Base-by-base conservation (phyloP, 2,797 vertebrate genomes). In the Cynopterus sphinx region DNA sequence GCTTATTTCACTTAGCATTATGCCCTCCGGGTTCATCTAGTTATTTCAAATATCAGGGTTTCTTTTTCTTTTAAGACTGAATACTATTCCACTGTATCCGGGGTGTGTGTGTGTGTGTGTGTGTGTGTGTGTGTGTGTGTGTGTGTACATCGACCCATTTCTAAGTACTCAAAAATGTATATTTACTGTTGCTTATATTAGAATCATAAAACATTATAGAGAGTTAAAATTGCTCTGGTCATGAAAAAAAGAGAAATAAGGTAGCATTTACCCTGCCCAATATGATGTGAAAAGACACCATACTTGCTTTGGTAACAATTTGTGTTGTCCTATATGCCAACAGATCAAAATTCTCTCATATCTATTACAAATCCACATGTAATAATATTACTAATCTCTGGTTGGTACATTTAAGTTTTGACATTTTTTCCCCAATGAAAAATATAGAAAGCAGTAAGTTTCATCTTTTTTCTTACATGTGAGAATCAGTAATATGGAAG, bases 131-230 rank as follows among this genome's bases (percentile, higher is more conserved):
- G 21, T 55, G 53, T 55, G 24, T 26, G 10, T 57, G 9, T 26
- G 6, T 59, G 16, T 26, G 16, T 15, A 31, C 11, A 7, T 26
- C 86, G 53, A 39, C 36, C 22, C 22, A 88, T 71, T 90, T 90
- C 59, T 82, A 49, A 87, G 65, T 74, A 86, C 13, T 88, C n/a
- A 61, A 33, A 87, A 74, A 83, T 90, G 91, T 31, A 49, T 65
- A 85, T 75, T 93, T 87, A 78, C 21, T 90, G 16, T 41, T 83
- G 11, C 57, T 96, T 96, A 86, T 93, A 39, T 89, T 93, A 87
- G 49, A 95, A 78, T 94, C 31, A 59, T 75, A 94, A 78, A 96
- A 61, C 55, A 24, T 19, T 70, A 77, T 65, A 74, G n/a, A 87
- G 61, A 77, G 39, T 51, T 81, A 94, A 85, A 90, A 13, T 65